Conservation (phyloP, 2,888 invertebrate species). For the Coenonympha arcania region DNA sequence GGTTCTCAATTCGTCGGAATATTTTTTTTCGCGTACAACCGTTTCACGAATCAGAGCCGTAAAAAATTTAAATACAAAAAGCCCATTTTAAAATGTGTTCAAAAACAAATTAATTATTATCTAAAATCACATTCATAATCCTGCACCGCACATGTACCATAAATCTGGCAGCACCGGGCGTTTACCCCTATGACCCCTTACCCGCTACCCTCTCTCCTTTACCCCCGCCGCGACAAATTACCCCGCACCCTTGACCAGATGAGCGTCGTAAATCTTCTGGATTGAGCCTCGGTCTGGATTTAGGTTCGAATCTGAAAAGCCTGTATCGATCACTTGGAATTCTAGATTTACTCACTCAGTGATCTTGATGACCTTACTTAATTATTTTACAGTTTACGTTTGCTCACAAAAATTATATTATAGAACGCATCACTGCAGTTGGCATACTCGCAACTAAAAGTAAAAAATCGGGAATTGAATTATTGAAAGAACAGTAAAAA, state of each 20-base stretch:
- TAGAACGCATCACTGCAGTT: too few species aligned
- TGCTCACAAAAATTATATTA: too few species aligned
- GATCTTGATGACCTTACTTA: too few species aligned
- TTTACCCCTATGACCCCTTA: constrained; percentile 3
- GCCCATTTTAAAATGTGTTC: neutral
- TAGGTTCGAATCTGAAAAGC: constrained; percentile 17
- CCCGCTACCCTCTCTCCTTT: constrained; percentile 10
- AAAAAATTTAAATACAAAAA: too few species aligned
- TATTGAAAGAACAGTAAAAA: too few species aligned
- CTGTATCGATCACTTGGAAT: constrained; percentile 2
- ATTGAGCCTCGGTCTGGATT: constrained; percentile 46
- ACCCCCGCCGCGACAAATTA: constrained; percentile 49
- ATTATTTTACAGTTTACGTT: too few species aligned
- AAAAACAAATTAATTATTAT: constrained; percentile 13
- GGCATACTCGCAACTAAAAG: too few species aligned
- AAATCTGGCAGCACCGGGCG: constrained; percentile 29
- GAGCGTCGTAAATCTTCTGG: constrained; percentile 61
- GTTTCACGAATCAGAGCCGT: too few species aligned
- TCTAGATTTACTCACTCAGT: too few species aligned
- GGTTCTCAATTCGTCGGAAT: too few species aligned
- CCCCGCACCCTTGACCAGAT: constrained; percentile 57
- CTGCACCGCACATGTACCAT: constrained; percentile 16
- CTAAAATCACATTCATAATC: constrained; percentile 18
- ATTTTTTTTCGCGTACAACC: too few species aligned
- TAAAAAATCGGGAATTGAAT: too few species aligned